These are phyloP conservation scores for Aleiodes sp. DNA, from an alignment of 1,140 invertebrate genomes.

Conservation along the genomic window DNA sequence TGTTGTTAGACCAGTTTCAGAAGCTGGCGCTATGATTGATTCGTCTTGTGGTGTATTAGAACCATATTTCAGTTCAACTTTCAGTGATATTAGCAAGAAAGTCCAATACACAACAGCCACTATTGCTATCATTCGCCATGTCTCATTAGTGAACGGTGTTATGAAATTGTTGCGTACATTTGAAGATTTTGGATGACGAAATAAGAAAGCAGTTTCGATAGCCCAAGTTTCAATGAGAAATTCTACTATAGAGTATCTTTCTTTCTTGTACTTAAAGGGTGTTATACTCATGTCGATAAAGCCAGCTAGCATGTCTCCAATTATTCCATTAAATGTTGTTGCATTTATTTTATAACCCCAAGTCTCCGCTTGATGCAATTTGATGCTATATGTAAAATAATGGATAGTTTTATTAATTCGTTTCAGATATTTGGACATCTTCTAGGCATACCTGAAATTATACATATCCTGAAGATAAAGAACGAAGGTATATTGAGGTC, in stretches of 20 bases:
- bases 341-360: conserved; percentile 75
- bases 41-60: not conserved
- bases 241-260: conserved; percentile 69
- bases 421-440: not conserved
- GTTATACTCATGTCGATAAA: conserved; percentile 72
- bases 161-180: conserved; percentile 67
- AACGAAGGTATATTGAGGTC: conserved; percentile 70
- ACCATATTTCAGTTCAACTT: conserved; percentile 34
- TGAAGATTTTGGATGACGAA: conserved; percentile 71
- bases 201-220: conserved; percentile 66
- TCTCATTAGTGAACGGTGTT: conserved; percentile 43
- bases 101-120: conserved; percentile 43
- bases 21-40: conserved; percentile 33
- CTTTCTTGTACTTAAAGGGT: conserved; percentile 69
- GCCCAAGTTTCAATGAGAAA: conserved; percentile 71
- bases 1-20: conserved; percentile 54
- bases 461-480: conserved; percentile 70
- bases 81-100: conserved; percentile 38
- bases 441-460: conserved; percentile 71
- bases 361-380: conserved; percentile 66
- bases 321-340: conserved; percentile 71
- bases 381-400: no score
- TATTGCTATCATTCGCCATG: conserved; percentile 45
- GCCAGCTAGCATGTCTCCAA: conserved; percentile 70
- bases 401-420: no score